Evolutionary conservation across 2,888 invertebrate genomes (phyloP), one percentile per base, ranked within the genome.

Genomic region (Nomada flava): DNA sequence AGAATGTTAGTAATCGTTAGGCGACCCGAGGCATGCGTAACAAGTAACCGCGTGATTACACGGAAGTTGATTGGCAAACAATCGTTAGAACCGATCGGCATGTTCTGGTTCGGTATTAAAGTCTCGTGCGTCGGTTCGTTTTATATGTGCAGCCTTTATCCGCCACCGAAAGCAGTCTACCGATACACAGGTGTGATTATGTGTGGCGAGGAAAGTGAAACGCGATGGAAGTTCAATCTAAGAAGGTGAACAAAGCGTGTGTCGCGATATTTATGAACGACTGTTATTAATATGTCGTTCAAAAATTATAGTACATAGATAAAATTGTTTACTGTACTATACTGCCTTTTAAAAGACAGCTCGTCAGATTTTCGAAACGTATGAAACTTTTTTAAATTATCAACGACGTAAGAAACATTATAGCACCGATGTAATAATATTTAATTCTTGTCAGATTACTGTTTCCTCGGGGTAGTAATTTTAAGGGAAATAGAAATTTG

Each of bases 191-290:
- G 10, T 36, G 44, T 62, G 74, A 79, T 82, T 76, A 76, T 84
- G 76, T 76, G 63, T 72, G 85, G 76, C 50, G 63, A 64, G 44
- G 82, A 84, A 86, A 86, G 85, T 83, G 78, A 85, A 82, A 85
- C 70, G 74, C 77, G 63, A 60, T 84, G 67, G 67, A 86, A 85
- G 79, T 67, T 65, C 60, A 47, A 53, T 62, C 76, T 57, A 59
- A 71, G 72, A 85, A 69, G 70, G 74, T 62, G 79, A 83, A 77
- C 70, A 79, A 75, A 79, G 55, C 57, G 26, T n/a, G 67, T n/a
- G 52, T 44, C 62, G 74, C 73, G 76, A 82, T 82, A 70, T 64
- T 76, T 62, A 77, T 86, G 73, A 74, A 63, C 50, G 42, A 57
- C 69, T 74, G 62, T 26, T 29, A 53, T 60, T 44, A 63, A 11